Evolutionary conservation across 2,113 vertebrate species (phyloP).

Genomic region (Malurus alboscapulatus): DNA sequence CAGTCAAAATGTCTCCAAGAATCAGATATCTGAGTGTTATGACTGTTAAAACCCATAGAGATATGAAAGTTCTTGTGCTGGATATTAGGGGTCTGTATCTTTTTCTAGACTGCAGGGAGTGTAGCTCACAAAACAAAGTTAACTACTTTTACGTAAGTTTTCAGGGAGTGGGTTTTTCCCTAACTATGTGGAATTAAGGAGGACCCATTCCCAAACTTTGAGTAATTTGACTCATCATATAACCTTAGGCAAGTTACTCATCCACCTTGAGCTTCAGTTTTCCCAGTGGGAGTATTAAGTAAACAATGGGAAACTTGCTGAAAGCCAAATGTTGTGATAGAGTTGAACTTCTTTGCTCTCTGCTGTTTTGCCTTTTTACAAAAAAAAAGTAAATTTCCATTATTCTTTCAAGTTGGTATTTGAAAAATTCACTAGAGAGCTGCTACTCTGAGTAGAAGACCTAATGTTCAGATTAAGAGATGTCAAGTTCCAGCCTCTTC

Average conservation of each 20-base stretch:
- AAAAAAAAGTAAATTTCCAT: background rate
- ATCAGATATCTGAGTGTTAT: background rate
- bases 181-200: constrained; percentile 38
- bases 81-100: background rate
- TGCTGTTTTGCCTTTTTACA: background rate
- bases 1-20: background rate
- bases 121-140: background rate
- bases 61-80: background rate
- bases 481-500: background rate
- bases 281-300: background rate
- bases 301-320: background rate
- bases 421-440: background rate
- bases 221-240: constrained; percentile 46
- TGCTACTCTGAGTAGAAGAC: background rate
- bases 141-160: background rate
- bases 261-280: constrained; percentile 31
- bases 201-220: constrained; percentile 36
- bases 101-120: background rate
- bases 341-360: background rate
- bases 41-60: background rate
- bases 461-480: background rate
- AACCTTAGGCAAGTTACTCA: constrained; percentile 43
- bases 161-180: background rate
- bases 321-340: background rate
- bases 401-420: background rate